A percentile compares a stretch with the other conserved stretches of the same genome.
Conservation (phyloP, 2,797 vertebrate genomes). For the Echeneis naucrates region DNA sequence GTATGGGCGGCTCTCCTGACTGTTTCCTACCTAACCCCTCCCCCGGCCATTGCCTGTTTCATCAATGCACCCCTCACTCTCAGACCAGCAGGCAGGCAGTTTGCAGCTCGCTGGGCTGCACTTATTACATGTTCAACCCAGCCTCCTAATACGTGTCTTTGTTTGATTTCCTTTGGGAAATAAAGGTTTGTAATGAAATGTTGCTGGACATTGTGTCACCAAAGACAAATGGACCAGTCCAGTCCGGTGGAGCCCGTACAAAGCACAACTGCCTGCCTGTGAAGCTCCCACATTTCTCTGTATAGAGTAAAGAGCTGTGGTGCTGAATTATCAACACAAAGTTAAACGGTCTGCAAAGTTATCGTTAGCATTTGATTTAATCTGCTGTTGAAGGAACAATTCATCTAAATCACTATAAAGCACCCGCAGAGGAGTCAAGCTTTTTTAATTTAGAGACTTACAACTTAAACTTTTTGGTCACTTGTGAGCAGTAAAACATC, state of each 20-base stretch:
- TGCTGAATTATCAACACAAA: neutral
- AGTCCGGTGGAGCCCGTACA: constrained; percentile 53
- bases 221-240: constrained; percentile 14
- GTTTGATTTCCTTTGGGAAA: constrained; percentile 74
- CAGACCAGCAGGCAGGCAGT: constrained; percentile 57
- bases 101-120: constrained; percentile 70
- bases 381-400: constrained; percentile 17
- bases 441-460: neutral
- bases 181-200: constrained; percentile 60
- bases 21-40: constrained; percentile 44
- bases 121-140: constrained; percentile 45
- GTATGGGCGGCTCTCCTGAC: constrained; percentile 84
- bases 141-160: constrained; percentile 46
- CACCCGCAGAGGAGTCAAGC: neutral
- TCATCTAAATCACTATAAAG: constrained; percentile 1
- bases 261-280: constrained; percentile 51
- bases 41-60: constrained; percentile 43
- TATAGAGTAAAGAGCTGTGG: constrained; percentile 19
- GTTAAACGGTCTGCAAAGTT: constrained; percentile 48
- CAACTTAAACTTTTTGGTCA: neutral
- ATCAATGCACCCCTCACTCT: constrained; percentile 60
- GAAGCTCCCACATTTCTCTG: constrained; percentile 25
- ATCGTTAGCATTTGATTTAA: constrained; percentile 17
- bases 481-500: neutral
- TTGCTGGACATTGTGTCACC: constrained; percentile 11